phyloP scores from a whole-genome alignment of 2,797 vertebrate species.

The Valencia hispanica region DNA sequence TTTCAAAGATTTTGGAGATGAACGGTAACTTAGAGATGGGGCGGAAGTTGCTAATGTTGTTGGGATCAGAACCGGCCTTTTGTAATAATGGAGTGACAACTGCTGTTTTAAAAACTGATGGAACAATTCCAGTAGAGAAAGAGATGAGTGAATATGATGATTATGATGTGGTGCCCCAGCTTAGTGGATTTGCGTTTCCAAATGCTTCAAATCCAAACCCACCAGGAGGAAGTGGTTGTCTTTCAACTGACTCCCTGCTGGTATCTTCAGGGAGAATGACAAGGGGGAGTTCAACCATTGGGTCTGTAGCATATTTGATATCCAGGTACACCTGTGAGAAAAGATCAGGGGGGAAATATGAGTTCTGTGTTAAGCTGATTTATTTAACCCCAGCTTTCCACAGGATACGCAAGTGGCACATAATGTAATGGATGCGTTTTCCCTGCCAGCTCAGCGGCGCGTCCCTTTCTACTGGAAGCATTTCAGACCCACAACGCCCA shows the following conservation, averaged over 20 bases:
- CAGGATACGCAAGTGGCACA: no score
- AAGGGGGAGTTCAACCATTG: conserved; percentile 74
- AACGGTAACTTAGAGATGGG: no score
- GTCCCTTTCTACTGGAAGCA: no score
- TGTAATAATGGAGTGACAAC: no score
- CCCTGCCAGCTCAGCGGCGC: no score
- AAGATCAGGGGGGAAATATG: neutral
- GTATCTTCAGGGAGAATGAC: conserved; percentile 60
- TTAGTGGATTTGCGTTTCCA: conserved; percentile 12
- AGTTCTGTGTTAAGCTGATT: neutral
- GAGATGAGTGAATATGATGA: conserved; percentile 36
- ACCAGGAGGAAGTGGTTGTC: conserved; percentile 19
- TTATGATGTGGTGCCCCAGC: conserved; percentile 9
- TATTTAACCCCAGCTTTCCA: no score
- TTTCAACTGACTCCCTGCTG: neutral
- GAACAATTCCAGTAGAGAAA: conserved; percentile 38
- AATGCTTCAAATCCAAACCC: conserved; percentile 34
- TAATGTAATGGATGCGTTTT: no score
- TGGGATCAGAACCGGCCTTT: no score
- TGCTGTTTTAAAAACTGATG: neutral
- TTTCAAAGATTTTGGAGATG: no score
- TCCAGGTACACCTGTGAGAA: conserved; percentile 67
- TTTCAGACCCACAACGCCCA: no score
- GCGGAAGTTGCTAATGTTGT: no score
- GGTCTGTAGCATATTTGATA: conserved; percentile 68